These are phyloP conservation scores for Druon quercuslanigerum DNA, from an alignment of 1,140 invertebrate genomes.

Conservation along the genomic window DNA sequence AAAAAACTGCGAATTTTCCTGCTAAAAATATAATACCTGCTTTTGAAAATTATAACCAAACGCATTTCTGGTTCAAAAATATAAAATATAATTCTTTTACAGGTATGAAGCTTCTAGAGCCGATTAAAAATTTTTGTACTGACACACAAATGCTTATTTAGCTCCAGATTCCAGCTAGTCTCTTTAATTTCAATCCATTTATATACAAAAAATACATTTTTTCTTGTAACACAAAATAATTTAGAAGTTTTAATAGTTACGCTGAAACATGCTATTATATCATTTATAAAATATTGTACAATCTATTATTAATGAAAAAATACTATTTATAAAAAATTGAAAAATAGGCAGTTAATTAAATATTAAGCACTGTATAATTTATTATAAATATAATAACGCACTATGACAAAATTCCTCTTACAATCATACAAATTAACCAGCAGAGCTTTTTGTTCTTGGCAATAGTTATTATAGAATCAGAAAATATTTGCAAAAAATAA, in stretches of 20 bases:
- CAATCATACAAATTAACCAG: slow-evolving; percentile 10
- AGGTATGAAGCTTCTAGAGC: slow-evolving; percentile 72
- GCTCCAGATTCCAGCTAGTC: slow-evolving; percentile 60
- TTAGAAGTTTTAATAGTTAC: too few relatives aligned
- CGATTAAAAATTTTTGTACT: slow-evolving; percentile 63
- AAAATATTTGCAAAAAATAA: not conserved
- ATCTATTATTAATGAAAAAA: too few relatives aligned
- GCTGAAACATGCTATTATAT: too few relatives aligned
- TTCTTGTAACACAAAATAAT: too few relatives aligned
- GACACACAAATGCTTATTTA: slow-evolving; percentile 64
- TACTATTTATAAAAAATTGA: too few relatives aligned
- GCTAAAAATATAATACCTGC: slow-evolving; percentile 42
- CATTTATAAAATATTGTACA: too few relatives aligned
- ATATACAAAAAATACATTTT: too few relatives aligned
- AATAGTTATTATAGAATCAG: slow-evolving; percentile 3
- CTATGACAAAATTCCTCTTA: too few relatives aligned
- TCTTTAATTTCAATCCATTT: slow-evolving; percentile 40
- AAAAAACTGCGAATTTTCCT: not conserved
- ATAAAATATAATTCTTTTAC: slow-evolving; percentile 66
- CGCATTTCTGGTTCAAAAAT: slow-evolving; percentile 33
- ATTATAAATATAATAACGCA: too few relatives aligned
- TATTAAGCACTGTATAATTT: too few relatives aligned
- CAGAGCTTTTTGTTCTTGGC: slow-evolving; percentile 34
- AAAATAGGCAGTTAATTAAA: too few relatives aligned
- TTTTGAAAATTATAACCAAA: slow-evolving; percentile 44